These are phyloP conservation scores for Coregonus clupeaformis DNA, from an alignment of 2,113 vertebrate genomes.

Conservation along the genomic window DNA sequence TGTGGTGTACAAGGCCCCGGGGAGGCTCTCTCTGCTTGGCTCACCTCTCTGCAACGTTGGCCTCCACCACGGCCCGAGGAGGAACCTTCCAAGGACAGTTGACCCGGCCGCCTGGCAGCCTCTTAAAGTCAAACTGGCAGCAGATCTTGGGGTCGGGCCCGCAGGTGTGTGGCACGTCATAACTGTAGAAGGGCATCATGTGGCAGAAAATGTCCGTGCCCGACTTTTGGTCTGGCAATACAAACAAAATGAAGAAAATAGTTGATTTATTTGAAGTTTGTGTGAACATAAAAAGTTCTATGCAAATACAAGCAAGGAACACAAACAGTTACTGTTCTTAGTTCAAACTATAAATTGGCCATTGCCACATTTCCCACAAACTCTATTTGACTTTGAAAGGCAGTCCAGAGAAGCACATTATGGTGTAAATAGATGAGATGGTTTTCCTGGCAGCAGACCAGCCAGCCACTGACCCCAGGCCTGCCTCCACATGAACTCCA, in stretches of 20 bases:
- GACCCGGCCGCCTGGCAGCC: constrained; percentile 90
- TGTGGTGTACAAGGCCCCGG: background rate
- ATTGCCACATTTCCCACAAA: background rate
- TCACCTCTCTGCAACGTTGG: constrained; percentile 92
- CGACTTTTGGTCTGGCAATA: constrained; percentile 74
- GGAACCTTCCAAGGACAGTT: constrained; percentile 98
- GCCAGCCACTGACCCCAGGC: constrained; percentile 83
- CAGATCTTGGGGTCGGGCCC: constrained; percentile 97
- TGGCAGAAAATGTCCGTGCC: constrained; percentile 96
- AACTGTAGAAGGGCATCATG: constrained; percentile 99
- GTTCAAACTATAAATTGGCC: background rate
- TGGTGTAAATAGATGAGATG: constrained; percentile 24
- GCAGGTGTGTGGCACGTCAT: constrained; percentile 95
- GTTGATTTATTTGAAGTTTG: background rate
- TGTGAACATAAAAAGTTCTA: background rate
- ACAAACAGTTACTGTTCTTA: background rate
- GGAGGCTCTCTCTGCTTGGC: constrained; percentile 19
- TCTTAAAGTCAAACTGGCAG: constrained; percentile 98
- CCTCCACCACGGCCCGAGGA: constrained; percentile 83
- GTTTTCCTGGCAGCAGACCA: constrained; percentile 7
- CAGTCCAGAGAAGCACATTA: constrained; percentile 10
- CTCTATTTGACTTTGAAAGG: constrained; percentile 19
- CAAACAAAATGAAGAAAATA: background rate
- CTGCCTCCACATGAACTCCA: constrained; percentile 99
- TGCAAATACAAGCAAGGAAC: background rate